These are phyloP conservation scores for Macropus fuliginosus DNA, from an alignment of 2,797 vertebrate genomes.

Conservation along the genomic window DNA sequence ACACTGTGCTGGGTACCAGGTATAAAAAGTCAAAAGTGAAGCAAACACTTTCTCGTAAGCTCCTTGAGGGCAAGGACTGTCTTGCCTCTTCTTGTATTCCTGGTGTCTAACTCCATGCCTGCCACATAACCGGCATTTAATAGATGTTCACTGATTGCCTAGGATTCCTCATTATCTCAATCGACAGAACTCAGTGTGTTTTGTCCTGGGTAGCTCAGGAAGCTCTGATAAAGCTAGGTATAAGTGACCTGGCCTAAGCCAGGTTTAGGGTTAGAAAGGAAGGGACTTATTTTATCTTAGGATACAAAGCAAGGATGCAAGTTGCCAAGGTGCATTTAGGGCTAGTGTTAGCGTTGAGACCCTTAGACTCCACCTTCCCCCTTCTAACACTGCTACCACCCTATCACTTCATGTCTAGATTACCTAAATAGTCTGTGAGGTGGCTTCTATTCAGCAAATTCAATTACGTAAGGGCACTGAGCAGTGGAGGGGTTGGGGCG, in stretches of 20 bases:
- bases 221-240: neutral
- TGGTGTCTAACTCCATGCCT: neutral
- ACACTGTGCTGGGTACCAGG: neutral
- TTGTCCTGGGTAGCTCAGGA: neutral
- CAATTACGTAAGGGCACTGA: neutral
- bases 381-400: neutral
- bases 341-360: too few relatives aligned
- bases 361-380: neutral
- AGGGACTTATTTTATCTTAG: too few relatives aligned
- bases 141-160: neutral
- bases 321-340: too few relatives aligned
- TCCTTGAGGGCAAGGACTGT: neutral
- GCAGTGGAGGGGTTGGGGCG: accelerated
- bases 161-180: neutral
- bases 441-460: neutral
- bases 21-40: neutral
- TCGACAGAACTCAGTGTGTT: neutral
- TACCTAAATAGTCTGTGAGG: neutral
- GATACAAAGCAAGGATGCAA: too few relatives aligned
- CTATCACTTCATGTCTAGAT: neutral
- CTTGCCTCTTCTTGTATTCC: neutral
- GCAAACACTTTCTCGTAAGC: too few relatives aligned
- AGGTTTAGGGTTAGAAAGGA: neutral
- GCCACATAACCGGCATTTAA: neutral
- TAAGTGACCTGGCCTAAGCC: neutral